Conservation (phyloP, 2,888 invertebrate species). For the Microchrysa polita region DNA sequence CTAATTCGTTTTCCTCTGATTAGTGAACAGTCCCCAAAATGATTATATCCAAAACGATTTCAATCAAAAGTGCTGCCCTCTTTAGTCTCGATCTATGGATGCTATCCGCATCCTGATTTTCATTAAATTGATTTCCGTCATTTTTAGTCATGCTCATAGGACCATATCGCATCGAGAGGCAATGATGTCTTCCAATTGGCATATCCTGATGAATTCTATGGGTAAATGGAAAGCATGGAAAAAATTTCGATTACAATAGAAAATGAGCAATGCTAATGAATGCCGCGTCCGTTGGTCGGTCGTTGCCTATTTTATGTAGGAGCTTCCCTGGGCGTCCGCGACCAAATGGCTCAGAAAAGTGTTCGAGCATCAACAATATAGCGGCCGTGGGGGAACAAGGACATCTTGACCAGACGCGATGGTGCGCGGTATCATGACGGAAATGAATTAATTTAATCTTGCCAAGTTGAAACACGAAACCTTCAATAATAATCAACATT, state of each 20-base stretch:
- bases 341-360: too few relatives aligned
- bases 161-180: too few relatives aligned
- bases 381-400: too few relatives aligned
- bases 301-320: too few relatives aligned
- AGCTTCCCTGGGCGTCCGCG: too few relatives aligned
- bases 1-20: conserved; percentile 7
- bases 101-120: conserved; percentile 17
- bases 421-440: not conserved
- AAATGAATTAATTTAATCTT: conserved; percentile 42
- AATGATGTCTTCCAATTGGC: too few relatives aligned
- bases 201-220: not conserved
- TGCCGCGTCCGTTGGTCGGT: too few relatives aligned
- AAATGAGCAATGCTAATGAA: conserved; percentile 21
- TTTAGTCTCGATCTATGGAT: too few relatives aligned
- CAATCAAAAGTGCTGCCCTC: not conserved
- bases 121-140: conserved; percentile 41
- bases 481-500: conserved; percentile 39
- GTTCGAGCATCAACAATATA: too few relatives aligned
- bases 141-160: not conserved
- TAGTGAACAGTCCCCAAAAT: conserved; percentile 21
- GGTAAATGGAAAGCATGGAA: not conserved
- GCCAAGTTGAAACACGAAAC: conserved; percentile 28
- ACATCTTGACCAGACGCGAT: too few relatives aligned
- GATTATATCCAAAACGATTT: conserved; percentile 16
- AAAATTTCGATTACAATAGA: not conserved